phyloP scores from a whole-genome alignment of 2,888 invertebrate genomes.

The Drosophila paranaensis region DNA sequence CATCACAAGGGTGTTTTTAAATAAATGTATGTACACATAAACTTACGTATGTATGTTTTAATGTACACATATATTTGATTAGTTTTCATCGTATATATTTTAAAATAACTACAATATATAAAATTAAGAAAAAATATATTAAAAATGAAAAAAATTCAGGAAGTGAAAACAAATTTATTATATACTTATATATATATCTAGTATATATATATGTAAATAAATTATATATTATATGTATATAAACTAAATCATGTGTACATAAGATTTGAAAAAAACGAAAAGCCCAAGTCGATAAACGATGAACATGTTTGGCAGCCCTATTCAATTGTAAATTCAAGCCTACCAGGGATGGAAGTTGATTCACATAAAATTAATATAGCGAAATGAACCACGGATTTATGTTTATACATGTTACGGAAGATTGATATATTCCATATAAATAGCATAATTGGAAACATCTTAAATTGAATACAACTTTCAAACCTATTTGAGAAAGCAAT shows the following conservation, averaged over 20 bases:
- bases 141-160: neutral
- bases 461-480: neutral
- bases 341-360: conserved; percentile 7
- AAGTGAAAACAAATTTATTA: no score
- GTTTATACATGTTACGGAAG: neutral
- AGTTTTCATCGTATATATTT: neutral
- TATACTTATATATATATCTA: no score
- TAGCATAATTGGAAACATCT: neutral
- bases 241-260: neutral
- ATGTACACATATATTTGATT: neutral
- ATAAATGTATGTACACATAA: conserved; percentile 27
- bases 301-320: neutral
- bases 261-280: neutral
- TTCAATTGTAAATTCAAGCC: neutral
- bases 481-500: conserved; percentile 8
- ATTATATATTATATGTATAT: neutral
- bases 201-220: neutral
- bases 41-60: conserved; percentile 3
- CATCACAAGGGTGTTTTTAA: conserved; percentile 37
- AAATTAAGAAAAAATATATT: neutral
- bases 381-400: neutral
- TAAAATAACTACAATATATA: neutral
- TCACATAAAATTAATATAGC: neutral
- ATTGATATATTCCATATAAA: neutral
- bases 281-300: conserved; percentile 1